Conservation (phyloP, 2,797 vertebrate genomes). For the Pitangus sulphuratus region DNA sequence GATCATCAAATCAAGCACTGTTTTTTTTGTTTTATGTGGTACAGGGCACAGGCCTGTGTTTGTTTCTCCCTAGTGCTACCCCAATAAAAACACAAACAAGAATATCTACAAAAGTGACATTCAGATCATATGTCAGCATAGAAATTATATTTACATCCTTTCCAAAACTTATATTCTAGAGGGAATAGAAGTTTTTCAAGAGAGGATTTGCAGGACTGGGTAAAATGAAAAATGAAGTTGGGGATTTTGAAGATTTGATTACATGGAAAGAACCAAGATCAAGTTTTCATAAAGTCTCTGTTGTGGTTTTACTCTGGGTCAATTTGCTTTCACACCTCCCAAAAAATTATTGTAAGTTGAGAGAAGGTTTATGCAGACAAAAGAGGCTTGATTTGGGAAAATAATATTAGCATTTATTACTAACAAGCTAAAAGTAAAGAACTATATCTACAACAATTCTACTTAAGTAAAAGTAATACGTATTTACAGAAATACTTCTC, state of each 20-base stretch:
- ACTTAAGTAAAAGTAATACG: too few species aligned
- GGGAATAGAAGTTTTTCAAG: neutral
- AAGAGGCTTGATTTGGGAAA: too few species aligned
- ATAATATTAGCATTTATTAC: too few species aligned
- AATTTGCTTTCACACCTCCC: too few species aligned
- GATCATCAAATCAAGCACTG: neutral
- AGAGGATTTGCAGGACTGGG: neutral
- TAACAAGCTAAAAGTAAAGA: too few species aligned
- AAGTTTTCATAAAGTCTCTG: neutral
- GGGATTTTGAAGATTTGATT: neutral
- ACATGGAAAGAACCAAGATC: neutral
- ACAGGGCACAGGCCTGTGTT: neutral
- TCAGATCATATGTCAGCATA: neutral
- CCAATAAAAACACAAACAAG: neutral
- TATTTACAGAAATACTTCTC: too few species aligned
- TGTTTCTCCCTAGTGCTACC: neutral
- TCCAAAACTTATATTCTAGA: neutral
- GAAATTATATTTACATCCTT: neutral
- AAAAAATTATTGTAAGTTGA: too few species aligned
- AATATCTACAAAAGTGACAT: neutral
- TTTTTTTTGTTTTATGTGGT: rapidly evolving
- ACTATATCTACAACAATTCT: too few species aligned
- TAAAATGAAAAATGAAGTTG: neutral
- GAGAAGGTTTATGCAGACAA: too few species aligned
- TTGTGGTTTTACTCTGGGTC: too few species aligned